Base-by-base conservation (phyloP, 2,797 vertebrate species). In the Epinephelus coioides region DNA sequence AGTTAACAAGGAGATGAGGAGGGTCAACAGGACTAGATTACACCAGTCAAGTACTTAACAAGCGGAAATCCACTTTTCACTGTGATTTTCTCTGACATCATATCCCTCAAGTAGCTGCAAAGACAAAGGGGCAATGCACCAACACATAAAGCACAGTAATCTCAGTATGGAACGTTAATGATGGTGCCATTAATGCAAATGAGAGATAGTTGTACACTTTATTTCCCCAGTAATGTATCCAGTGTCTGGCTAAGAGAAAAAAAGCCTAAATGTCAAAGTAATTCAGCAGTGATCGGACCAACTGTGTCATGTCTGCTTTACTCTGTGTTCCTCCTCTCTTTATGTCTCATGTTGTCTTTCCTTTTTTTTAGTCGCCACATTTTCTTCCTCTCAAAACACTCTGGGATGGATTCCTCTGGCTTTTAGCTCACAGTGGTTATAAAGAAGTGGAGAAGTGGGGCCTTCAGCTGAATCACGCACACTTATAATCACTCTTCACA, bases 21-120 rank as follows among this genome's bases (percentile, higher is more conserved):
- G 67, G 80, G 78, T 85, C 84, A 88, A 80, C 76, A 55, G 57
- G 55, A 62, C 60, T 34, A 46, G 40, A 79, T 80, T 40, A 65
- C 80, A 65, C 21, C 61, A 47, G 67, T 75, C 79, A 70, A 76
- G 63, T 21, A 56, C 44, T 65, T 59, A 65, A 80, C 60, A 71
- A 72, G 78, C 10, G 27, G 53, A 69, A 73, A 60, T 51, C 47
- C 47, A 64, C 65, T 57, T 81, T 69, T 74, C 27, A 40, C 34
- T 78, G 49, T 34, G 30, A 66, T 46, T 60, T 21, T 40, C 27
- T 64, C 30, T 78, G 60, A 76, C 61, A 61, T 50, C 54, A 25
- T 30, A 2, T 69, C 43, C 9, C 43, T 15, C 1, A 57, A 62
- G 47, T 18, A 62, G 62, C 66, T 21, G 59, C 59, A 72, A 27